Conservation (phyloP, 2,888 invertebrate genomes). For the Lasioglossum marginatum region DNA sequence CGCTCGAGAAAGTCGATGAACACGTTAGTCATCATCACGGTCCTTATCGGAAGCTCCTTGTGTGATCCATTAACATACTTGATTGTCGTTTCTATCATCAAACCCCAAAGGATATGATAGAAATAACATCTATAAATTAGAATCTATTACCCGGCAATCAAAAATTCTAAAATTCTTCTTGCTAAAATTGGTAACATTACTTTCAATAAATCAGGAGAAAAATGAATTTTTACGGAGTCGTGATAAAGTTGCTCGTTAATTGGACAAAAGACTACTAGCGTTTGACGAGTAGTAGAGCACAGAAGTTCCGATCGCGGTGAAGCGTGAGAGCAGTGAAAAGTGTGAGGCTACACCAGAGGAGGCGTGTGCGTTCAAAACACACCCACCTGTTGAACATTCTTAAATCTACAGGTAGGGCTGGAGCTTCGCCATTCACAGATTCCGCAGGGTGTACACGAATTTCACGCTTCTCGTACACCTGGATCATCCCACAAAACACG, state of each 20-base stretch:
- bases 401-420: slow-evolving; percentile 59
- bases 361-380: slow-evolving; percentile 20
- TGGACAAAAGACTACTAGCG: neutral
- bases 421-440: slow-evolving; percentile 17
- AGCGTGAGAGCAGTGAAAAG: slow-evolving; percentile 17
- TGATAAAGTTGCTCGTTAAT: neutral
- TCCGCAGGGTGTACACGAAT: neutral
- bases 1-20: slow-evolving; percentile 79
- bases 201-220: neutral
- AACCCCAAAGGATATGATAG: neutral
- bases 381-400: slow-evolving; percentile 72
- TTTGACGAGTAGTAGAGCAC: neutral
- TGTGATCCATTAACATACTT: neutral
- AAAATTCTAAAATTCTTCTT: neutral
- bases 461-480: neutral
- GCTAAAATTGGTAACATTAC: too few relatives aligned
- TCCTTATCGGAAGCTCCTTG: slow-evolving; percentile 67
- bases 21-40: slow-evolving; percentile 82
- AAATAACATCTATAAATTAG: neutral
- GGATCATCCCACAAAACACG: neutral
- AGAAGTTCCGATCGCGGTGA: neutral
- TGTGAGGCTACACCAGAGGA: neutral
- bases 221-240: neutral
- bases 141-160: neutral
- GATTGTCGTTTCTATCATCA: too few relatives aligned